A percentile compares a stretch with the other conserved stretches of the same genome.
phyloP scores from a whole-genome alignment of 2,797 vertebrate species.

The Tamandua tetradactyla region DNA sequence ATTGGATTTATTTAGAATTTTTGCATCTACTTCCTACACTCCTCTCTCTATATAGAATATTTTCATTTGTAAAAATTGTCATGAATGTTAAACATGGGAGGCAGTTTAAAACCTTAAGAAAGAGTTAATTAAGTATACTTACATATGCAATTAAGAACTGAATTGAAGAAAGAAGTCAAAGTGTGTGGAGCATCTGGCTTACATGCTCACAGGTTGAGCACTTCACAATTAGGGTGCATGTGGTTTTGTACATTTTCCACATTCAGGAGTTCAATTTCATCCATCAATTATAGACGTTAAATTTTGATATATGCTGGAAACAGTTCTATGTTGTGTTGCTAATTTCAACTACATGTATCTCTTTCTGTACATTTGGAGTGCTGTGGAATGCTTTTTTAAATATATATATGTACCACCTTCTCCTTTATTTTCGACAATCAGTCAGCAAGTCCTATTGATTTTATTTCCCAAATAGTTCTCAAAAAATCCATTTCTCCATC shows the following conservation, averaged over 20 bases:
- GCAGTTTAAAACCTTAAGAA: constrained; percentile 58
- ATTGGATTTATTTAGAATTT: constrained; percentile 27
- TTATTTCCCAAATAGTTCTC: no score
- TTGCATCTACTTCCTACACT: constrained; percentile 3
- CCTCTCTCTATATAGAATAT: background rate
- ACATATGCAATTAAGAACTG: constrained; percentile 60
- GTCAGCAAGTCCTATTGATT: no score
- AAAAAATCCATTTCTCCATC: no score
- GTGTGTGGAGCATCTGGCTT: constrained; percentile 56
- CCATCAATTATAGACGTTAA: constrained; percentile 45
- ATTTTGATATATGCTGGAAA: constrained; percentile 61
- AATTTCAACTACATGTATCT: constrained; percentile 70
- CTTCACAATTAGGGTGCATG: constrained; percentile 36
- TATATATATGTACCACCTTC: no score
- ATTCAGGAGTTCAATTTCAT: constrained; percentile 52
- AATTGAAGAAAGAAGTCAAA: constrained; percentile 73
- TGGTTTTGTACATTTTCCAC: constrained; percentile 61
- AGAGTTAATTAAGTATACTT: constrained; percentile 68
- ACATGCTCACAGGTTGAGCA: constrained; percentile 63
- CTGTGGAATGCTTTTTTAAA: background rate
- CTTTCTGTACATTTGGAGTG: constrained; percentile 44
- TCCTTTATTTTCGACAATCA: no score
- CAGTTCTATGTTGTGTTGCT: constrained; percentile 10
- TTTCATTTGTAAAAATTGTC: constrained; percentile 44
- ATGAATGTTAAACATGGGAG: constrained; percentile 7